Percentiles rank a stretch among this genome's conserved stretches.
phyloP scores from a whole-genome alignment of 2,113 vertebrate species.

The Gambusia affinis region DNA sequence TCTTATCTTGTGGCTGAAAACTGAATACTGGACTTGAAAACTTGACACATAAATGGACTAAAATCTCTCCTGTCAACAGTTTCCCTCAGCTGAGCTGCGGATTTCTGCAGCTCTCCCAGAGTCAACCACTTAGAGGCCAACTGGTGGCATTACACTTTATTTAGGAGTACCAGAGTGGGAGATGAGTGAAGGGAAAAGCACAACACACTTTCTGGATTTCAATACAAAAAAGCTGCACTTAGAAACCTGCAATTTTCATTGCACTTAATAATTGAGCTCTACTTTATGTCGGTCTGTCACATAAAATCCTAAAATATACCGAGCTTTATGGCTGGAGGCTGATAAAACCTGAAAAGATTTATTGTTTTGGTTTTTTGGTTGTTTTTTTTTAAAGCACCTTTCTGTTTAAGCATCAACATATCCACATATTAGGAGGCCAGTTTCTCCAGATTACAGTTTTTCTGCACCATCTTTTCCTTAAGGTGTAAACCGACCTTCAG shows the following conservation, averaged over 20 bases:
- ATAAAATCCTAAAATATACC: background rate
- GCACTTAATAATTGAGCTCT: background rate
- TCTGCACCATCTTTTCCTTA: constrained; percentile 2
- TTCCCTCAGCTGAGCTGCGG: too few species aligned
- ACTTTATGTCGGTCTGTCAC: too few species aligned
- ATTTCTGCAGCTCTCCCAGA: too few species aligned
- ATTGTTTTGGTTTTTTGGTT: background rate
- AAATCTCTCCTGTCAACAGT: too few species aligned
- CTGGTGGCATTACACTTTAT: too few species aligned
- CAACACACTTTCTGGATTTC: too few species aligned
- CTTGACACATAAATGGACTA: background rate
- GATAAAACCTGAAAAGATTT: background rate
- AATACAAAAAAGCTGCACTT: too few species aligned
- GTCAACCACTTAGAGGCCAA: too few species aligned
- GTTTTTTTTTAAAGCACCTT: background rate
- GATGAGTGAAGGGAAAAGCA: too few species aligned
- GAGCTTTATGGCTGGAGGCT: background rate
- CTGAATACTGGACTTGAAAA: background rate
- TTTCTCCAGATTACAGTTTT: background rate
- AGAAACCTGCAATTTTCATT: background rate
- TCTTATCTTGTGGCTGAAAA: background rate
- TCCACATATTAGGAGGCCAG: too few species aligned
- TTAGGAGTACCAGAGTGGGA: too few species aligned
- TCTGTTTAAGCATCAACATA: background rate
- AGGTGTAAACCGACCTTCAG: constrained; percentile 40